Evolutionary conservation across 2,888 invertebrate genomes (phyloP).

Genomic region (Cepaea hortensis): DNA sequence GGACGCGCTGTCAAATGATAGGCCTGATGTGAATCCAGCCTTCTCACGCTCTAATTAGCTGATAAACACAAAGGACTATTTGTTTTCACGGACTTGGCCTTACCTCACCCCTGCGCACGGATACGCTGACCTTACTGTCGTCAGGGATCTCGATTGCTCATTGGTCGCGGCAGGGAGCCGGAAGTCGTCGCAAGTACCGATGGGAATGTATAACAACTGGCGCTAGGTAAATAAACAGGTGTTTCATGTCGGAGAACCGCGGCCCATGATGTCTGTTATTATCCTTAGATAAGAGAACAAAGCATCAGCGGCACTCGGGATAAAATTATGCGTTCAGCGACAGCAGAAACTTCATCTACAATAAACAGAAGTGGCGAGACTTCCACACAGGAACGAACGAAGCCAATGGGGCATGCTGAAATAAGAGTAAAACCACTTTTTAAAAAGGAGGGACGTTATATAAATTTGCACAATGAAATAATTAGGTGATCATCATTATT

Average conservation of each 20-base stretch:
- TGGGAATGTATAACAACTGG: background rate
- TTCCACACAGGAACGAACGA: background rate
- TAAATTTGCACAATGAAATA: no score
- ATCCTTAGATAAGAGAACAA: background rate
- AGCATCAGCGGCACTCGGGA: background rate
- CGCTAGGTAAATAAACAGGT: constrained; percentile 15
- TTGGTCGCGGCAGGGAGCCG: constrained; percentile 30
- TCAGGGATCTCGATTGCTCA: constrained; percentile 6
- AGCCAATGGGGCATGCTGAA: no score
- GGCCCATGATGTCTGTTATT: background rate
- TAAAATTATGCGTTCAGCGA: background rate
- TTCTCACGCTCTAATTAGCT: constrained; percentile 17
- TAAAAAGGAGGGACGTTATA: no score
- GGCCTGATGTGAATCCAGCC: background rate
- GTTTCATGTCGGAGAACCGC: background rate
- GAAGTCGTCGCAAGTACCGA: background rate
- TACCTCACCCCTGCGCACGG: constrained; percentile 23
- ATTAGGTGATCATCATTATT: no score
- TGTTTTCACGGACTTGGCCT: constrained; percentile 22
- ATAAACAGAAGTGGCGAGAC: background rate
- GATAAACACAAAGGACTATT: constrained; percentile 25
- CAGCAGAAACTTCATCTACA: background rate
- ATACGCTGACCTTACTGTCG: constrained; percentile 31
- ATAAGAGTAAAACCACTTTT: no score
- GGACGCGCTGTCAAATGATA: background rate